Conservation (phyloP, 2,888 invertebrate species). For the Glaucopsyche alexis region DNA sequence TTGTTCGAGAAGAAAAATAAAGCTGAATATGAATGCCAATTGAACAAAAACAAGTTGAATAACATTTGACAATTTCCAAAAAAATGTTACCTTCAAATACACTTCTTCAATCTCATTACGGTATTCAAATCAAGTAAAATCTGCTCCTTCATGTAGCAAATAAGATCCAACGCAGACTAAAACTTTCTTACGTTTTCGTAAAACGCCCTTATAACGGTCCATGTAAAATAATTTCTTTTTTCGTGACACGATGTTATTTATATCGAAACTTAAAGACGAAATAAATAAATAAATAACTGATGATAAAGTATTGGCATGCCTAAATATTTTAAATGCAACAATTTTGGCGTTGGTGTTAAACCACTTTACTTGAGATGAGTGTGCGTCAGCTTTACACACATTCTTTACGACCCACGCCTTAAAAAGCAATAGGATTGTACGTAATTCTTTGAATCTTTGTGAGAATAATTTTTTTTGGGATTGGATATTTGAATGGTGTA, state of each 20-base stretch:
- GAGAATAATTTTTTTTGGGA: neutral
- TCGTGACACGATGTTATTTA: neutral
- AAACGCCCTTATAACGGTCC: neutral
- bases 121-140: constrained; percentile 37
- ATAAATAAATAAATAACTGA: no score
- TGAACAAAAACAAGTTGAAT: constrained; percentile 26
- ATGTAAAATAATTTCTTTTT: neutral
- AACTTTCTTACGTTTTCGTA: constrained; percentile 3
- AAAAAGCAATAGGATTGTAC: constrained; percentile 6
- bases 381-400: constrained; percentile 14
- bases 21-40: constrained; percentile 5
- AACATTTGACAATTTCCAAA: constrained; percentile 8
- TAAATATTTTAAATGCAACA: no score
- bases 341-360: no score
- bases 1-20: neutral
- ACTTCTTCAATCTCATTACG: constrained; percentile 31
- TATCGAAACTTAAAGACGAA: neutral
- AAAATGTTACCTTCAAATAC: constrained; percentile 22
- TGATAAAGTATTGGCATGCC: no score
- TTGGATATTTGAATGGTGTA: neutral
- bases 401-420: neutral
- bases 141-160: constrained; percentile 33
- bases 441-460: neutral
- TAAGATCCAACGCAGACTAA: constrained; percentile 4
- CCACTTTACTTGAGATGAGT: neutral